phyloP scores from a whole-genome alignment of 2,888 invertebrate genomes.

The Eristalis tenax region DNA sequence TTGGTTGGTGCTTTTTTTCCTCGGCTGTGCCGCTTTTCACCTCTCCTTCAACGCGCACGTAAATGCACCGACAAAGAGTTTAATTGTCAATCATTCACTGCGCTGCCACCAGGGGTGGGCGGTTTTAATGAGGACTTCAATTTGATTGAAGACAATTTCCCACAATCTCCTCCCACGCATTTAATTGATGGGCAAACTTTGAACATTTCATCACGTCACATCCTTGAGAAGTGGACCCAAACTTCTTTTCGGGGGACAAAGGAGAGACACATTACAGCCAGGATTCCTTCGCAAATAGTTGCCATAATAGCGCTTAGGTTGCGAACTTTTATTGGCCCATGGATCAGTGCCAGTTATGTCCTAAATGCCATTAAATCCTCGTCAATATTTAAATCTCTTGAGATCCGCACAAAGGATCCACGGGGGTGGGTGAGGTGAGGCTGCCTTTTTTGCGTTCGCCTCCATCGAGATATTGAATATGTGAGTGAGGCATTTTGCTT shows the following conservation, averaged over 20 bases:
- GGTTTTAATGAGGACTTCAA: constrained; percentile 53
- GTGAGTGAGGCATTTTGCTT: constrained; percentile 49
- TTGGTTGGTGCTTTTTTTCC: not conserved
- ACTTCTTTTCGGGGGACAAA: not conserved
- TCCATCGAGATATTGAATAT: constrained; percentile 55
- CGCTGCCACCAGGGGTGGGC: not conserved
- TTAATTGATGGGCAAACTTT: constrained; percentile 50
- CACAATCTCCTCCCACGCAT: constrained; percentile 20
- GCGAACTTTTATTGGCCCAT: constrained; percentile 47
- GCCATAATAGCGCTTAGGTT: constrained; percentile 21
- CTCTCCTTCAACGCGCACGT: not conserved
- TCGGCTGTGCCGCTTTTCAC: not conserved
- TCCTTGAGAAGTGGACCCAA: too few species aligned
- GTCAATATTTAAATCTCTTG: constrained; percentile 62
- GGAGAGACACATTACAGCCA: not conserved
- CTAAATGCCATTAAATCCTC: constrained; percentile 58
- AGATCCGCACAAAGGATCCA: constrained; percentile 11
- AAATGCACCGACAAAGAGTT: constrained; percentile 13
- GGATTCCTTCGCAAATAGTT: not conserved
- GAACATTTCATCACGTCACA: not conserved
- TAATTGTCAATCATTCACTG: constrained; percentile 49
- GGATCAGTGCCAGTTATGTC: constrained; percentile 56
- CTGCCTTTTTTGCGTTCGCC: constrained; percentile 2
- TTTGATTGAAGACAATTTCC: constrained; percentile 46
- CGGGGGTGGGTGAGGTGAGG: not conserved